A percentile compares a stretch with the other conserved stretches of the same genome.
Evolutionary conservation across 2,888 invertebrate species (phyloP).

Genomic region (Pollenia labialis): DNA sequence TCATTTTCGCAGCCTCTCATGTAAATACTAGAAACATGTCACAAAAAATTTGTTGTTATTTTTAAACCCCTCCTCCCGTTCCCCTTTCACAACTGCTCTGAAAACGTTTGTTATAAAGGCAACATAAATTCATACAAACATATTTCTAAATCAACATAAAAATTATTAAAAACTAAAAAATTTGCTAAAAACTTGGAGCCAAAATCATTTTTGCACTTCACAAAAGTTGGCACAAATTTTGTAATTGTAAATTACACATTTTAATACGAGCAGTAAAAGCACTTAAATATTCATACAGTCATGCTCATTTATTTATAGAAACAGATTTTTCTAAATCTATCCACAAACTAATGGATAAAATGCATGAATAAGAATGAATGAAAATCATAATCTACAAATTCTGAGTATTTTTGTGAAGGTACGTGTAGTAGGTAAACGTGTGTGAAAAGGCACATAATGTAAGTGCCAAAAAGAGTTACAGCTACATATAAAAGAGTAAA

Average conservation of each 20-base stretch:
- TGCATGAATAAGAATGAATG: conserved; percentile 18
- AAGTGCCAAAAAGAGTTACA: conserved; percentile 5
- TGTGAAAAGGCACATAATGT: neutral
- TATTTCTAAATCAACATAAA: conserved; percentile 17
- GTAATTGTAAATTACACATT: conserved; percentile 52
- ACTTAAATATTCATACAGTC: conserved; percentile 59
- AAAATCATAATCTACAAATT: conserved; percentile 57
- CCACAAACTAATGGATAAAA: conserved; percentile 32
- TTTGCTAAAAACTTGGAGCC: conserved; percentile 53
- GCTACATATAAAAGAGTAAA: neutral
- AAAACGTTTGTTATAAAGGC: neutral
- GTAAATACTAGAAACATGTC: conserved; percentile 49
- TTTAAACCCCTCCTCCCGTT: neutral
- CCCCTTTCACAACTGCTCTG: neutral
- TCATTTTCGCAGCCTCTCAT: conserved; percentile 39
- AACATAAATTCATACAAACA: neutral
- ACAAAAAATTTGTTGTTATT: conserved; percentile 36
- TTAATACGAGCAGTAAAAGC: conserved; percentile 17
- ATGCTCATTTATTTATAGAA: conserved; percentile 32
- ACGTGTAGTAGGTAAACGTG: neutral
- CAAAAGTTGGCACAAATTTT: conserved; percentile 65
- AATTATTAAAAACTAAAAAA: conserved; percentile 38
- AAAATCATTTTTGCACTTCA: conserved; percentile 66
- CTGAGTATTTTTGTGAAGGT: conserved; percentile 25
- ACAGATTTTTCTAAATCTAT: conserved; percentile 11